Base-by-base conservation (phyloP, 1,140 invertebrate genomes). In the Neuroterus valhalla region DNA sequence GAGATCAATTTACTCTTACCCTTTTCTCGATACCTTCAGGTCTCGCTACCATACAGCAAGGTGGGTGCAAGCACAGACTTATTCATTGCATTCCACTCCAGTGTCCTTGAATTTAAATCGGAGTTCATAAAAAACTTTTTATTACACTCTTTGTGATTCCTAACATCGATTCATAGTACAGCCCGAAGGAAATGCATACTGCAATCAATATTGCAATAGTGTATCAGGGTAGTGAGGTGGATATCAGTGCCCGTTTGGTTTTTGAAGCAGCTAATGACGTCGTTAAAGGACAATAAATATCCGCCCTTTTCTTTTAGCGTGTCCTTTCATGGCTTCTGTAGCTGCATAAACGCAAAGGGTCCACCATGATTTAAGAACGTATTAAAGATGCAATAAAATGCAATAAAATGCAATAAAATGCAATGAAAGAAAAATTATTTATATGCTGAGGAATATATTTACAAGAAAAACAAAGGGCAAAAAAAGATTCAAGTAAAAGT, bases 271-370 rank as follows among this genome's bases (percentile, higher is more conserved):
- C 73, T 84, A 81, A 84, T 71, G 77, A 84, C 72, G 73, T 80
- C 68, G 76, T 82, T 79, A 81, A 81, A 72, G 43, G 72, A 62
- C 75, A 71, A 85, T 81, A 82, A 82, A 81, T 84, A 82, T 80
- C 76, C 26, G 14, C 26, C 55, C 31, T 15, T 62, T 26, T 26
- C 55, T 62, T 26, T 55, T 23, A 23, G 17, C 23, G 14, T 62
- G 26, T 15, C 23, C 55, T 62, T 62, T 62, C 23, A 62, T 62
- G 23, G 55, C 55, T 62, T 62, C 55, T 62, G 55, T 38, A 14
- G 55, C 14, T 26, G 55, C 52, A 31, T 38, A 26, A 11, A 26
- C 6, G 31, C 26, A 4, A 62, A 62, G 31, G 55, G 55, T 23
- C 55, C 31, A 62, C 55, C 55, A 62, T 31, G 55, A 62, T 50